These are phyloP conservation scores for Lamellibrachia luymesi DNA, from an alignment of 1,140 invertebrate genomes.

Conservation along the genomic window DNA sequence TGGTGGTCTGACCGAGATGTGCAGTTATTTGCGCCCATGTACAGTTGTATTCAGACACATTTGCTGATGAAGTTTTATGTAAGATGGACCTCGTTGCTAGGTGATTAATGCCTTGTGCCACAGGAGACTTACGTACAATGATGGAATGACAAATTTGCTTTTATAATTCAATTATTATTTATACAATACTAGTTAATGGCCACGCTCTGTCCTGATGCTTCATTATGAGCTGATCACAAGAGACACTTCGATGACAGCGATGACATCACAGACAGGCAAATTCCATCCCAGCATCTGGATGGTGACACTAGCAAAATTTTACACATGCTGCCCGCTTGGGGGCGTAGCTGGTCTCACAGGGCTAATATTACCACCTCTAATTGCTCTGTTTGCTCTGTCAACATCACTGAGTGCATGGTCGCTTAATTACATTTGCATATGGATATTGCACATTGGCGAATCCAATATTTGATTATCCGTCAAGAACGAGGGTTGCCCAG, in stretches of 20 bases:
- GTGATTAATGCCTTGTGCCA: not conserved
- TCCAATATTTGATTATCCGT: constrained; percentile 5
- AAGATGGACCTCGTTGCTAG: not conserved
- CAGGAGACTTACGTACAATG: constrained; percentile 1
- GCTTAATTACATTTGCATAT: constrained; percentile 5
- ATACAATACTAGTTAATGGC: not conserved
- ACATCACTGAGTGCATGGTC: not conserved
- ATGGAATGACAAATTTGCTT: constrained; percentile 5
- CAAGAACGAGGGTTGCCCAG: not conserved
- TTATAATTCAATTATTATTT: constrained; percentile 6
- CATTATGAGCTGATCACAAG: not conserved
- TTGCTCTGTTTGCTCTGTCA: constrained; percentile 1
- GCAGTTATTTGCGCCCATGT: not conserved
- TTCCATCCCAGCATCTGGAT: not conserved
- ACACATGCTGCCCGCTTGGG: not conserved
- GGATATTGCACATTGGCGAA: not conserved
- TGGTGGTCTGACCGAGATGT: not conserved
- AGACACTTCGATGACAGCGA: not conserved
- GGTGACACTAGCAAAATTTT: not conserved
- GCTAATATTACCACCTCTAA: constrained; percentile 5
- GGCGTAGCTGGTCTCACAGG: not conserved
- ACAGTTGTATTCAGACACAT: not conserved
- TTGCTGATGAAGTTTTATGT: not conserved
- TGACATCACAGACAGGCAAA: not conserved
- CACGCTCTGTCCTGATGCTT: not conserved